These are phyloP conservation scores for Temnopleurus reevesii DNA, from an alignment of 53 echinoderm and acorn worm species.

Conservation along the genomic window DNA sequence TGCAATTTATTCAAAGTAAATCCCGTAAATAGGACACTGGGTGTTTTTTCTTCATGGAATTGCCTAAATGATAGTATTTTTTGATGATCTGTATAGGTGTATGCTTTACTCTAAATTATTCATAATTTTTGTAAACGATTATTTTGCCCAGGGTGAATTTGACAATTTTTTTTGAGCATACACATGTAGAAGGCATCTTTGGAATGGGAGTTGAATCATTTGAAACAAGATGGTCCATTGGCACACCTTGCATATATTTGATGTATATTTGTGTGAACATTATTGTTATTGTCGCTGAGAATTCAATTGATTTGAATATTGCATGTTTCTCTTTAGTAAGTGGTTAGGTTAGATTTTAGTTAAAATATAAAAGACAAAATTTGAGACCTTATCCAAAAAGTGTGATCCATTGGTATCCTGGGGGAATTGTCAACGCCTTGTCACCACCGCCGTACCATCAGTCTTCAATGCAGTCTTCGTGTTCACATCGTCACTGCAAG, in stretches of 20 bases:
- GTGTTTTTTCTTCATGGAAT: too few relatives aligned
- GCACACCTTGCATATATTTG: background rate
- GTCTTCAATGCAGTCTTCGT: too few relatives aligned
- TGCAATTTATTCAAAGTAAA: too few relatives aligned
- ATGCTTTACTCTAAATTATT: too few relatives aligned
- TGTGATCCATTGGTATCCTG: background rate
- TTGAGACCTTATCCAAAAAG: slow-evolving; percentile 11
- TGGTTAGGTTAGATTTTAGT: background rate
- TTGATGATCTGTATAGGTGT: too few relatives aligned
- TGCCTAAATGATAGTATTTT: too few relatives aligned
- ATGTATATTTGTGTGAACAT: background rate
- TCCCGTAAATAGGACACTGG: too few relatives aligned
- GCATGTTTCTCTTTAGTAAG: background rate
- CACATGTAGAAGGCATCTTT: too few relatives aligned
- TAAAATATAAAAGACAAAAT: background rate
- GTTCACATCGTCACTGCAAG: background rate
- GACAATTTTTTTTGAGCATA: too few relatives aligned
- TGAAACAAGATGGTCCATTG: background rate
- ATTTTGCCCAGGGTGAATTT: too few relatives aligned
- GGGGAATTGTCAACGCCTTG: too few relatives aligned
- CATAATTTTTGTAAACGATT: too few relatives aligned
- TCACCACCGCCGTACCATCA: background rate
- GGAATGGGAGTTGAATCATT: background rate
- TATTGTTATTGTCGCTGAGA: background rate
- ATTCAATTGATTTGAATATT: background rate